These are phyloP conservation scores for Cotesia congregata DNA, from an alignment of 2,888 invertebrate species.

Conservation along the genomic window DNA sequence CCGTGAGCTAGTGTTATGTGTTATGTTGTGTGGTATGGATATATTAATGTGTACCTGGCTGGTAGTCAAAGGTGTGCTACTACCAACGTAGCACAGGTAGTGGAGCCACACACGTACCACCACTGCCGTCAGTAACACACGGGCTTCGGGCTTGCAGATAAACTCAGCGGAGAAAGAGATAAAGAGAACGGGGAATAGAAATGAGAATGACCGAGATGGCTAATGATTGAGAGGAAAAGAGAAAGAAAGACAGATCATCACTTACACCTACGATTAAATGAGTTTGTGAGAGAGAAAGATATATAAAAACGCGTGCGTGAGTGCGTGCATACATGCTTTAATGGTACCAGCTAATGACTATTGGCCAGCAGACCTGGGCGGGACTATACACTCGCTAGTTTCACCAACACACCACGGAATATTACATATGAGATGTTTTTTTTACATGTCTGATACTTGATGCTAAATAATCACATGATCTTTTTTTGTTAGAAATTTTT, in stretches of 20 bases:
- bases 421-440: conserved; percentile 17
- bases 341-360: conserved; percentile 71
- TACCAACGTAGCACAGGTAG: conserved; percentile 16
- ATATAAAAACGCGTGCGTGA: conserved; percentile 50
- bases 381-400: conserved; percentile 63
- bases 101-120: conserved; percentile 1
- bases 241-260: conserved; percentile 18
- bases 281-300: conserved; percentile 8
- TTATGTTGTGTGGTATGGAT: no score
- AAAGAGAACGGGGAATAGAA: conserved; percentile 39
- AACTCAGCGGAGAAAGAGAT: conserved; percentile 41
- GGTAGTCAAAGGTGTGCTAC: conserved; percentile 15
- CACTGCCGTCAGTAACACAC: not conserved
- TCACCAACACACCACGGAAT: conserved; percentile 42
- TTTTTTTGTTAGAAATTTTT: conserved; percentile 10
- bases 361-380: conserved; percentile 70
- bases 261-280: conserved; percentile 18
- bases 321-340: conserved; percentile 66
- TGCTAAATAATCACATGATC: conserved; percentile 19
- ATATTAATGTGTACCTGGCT: not conserved
- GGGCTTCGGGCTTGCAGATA: not conserved
- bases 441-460: conserved; percentile 12
- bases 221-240: conserved; percentile 12
- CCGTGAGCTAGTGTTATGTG: not conserved
- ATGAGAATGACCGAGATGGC: conserved; percentile 34